Conservation (phyloP, 2,888 invertebrate genomes). For the Heliconius aoede region DNA sequence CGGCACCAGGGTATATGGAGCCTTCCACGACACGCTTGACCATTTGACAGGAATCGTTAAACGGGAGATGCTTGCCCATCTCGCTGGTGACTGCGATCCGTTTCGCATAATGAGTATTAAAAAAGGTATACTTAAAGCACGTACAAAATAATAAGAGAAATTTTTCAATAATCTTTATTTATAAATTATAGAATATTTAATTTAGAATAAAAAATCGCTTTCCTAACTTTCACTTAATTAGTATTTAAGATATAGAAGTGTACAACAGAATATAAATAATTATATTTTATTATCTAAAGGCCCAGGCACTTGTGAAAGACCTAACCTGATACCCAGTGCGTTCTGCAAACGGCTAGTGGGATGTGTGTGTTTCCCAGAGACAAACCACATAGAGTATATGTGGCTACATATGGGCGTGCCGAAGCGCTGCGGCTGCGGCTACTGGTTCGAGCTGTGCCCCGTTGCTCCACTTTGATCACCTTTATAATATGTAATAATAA, state of each 20-base stretch:
- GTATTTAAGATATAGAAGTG: not conserved
- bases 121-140: conserved; percentile 71
- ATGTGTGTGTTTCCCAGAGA: conserved; percentile 87
- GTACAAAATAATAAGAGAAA: too few relatives aligned
- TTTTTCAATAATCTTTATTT: not conserved
- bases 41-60: conserved; percentile 96
- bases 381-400: conserved; percentile 69
- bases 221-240: not conserved
- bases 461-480: conserved; percentile 59
- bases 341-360: conserved; percentile 86
- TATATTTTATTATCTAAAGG: conserved; percentile 57
- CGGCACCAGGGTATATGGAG: conserved; percentile 84
- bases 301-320: conserved; percentile 86
- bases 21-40: conserved; percentile 91
- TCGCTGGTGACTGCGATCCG: conserved; percentile 95
- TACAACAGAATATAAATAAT: not conserved
- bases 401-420: conserved; percentile 70
- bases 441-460: conserved; percentile 77
- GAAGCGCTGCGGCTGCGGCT: conserved; percentile 75
- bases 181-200: not conserved
- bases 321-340: conserved; percentile 89
- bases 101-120: conserved; percentile 89
- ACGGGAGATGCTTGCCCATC: conserved; percentile 92
- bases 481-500: too few relatives aligned
- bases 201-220: not conserved